Base-by-base conservation (phyloP, 2,113 vertebrate species). In the Clarias batrachus region DNA sequence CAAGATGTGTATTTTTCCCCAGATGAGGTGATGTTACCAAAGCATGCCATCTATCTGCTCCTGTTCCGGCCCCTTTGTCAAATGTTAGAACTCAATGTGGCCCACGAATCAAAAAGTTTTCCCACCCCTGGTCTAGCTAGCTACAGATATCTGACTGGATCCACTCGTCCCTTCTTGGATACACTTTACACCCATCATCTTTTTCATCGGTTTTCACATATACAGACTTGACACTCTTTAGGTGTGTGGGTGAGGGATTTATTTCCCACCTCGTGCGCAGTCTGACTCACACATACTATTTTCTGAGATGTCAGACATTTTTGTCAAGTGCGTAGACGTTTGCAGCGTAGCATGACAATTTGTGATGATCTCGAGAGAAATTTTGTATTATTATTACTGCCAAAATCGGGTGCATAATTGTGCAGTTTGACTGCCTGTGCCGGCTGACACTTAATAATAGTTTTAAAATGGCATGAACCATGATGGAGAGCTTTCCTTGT, bases 231-330 rank as follows among this genome's bases (percentile, higher is more conserved):
- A 60, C 74, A 57, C 62, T 70, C 19, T 80, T 74, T n/a, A 70
- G 76, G 33, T 25, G 9, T 60, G 71, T 63, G 59, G 71, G 71
- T 62, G 60, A 71, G 73, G 57, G 54, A 62, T 52, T 59, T 62
- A 30, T 62, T 60, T 84, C 70, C 56, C 25, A 37, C 82, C 65
- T 78, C 9, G 9, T 68, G 74, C 63, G 33, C 3, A 52, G 59
- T 21, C 25, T 54, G 33, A 63, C 25, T 79, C 62, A 78, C 73
- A 21, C 84, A 41, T 21, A 62, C 84, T 70, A 59, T 70, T 80
- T 80, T 80, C 76, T 86, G 85, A 86, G 27, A 80, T 68, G 30
- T 48, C 59, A 78, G 74, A 66, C 41, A 25, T 85, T 68, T 85
- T 70, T 68, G 83, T 76, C 41, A 74, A 76, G 37, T 52, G 84